phyloP scores from a whole-genome alignment of 2,888 invertebrate species.

The Helobdella robusta region DNA sequence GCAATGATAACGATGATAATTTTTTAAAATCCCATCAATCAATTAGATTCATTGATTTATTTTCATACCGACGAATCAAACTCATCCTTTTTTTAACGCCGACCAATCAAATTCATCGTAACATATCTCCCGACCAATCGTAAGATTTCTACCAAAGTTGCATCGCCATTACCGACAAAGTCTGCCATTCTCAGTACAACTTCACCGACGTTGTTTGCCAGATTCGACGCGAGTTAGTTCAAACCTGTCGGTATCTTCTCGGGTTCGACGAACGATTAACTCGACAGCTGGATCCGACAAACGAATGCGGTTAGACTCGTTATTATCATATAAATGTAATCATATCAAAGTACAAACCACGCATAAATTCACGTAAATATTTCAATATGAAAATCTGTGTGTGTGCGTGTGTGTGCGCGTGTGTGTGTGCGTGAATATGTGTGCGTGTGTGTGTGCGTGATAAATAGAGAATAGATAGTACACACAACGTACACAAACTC shows the following conservation, averaged over 20 bases:
- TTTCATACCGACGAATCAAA: neutral
- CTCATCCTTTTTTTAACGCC: neutral
- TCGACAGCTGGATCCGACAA: neutral
- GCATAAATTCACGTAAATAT: too few species aligned
- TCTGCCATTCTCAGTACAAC: neutral
- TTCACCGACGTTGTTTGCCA: neutral
- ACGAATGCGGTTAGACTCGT: slow-evolving; percentile 1
- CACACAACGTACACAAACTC: too few species aligned
- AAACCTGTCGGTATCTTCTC: slow-evolving; percentile 1
- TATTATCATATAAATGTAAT: too few species aligned
- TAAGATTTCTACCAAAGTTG: slow-evolving; percentile 7
- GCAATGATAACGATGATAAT: too few species aligned
- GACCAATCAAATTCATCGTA: neutral
- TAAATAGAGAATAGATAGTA: too few species aligned
- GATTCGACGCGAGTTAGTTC: neutral
- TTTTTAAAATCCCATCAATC: too few species aligned
- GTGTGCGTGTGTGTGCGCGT: too few species aligned
- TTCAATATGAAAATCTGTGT: too few species aligned
- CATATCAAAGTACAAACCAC: too few species aligned
- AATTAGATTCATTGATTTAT: too few species aligned
- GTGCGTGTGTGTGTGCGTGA: too few species aligned
- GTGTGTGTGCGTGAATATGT: too few species aligned
- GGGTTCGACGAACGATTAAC: neutral
- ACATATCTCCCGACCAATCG: neutral
- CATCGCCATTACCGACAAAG: neutral